Percentiles rank a stretch among this genome's conserved stretches.
These are phyloP conservation scores for Pristionchus arcanus DNA, from an alignment of 2,888 invertebrate species.

Conservation along the genomic window DNA sequence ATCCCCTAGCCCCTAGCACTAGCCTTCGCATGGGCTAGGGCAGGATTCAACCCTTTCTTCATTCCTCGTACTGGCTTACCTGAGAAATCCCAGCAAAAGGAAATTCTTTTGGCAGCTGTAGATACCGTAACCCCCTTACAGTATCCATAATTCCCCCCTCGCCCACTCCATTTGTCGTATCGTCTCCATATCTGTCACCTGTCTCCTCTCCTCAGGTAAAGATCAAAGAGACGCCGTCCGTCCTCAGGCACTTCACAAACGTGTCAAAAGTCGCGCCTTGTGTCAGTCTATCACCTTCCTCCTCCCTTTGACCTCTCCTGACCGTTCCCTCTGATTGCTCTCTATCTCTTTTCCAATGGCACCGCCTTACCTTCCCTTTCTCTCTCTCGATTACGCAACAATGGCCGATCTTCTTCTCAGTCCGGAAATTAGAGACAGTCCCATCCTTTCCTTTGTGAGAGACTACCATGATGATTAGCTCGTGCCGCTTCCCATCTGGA, in stretches of 20 bases:
- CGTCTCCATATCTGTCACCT: conserved; percentile 29
- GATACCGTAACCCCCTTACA: neutral
- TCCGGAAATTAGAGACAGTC: conserved; percentile 43
- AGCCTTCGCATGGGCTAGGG: no score
- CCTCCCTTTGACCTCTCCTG: conserved; percentile 40
- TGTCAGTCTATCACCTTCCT: conserved; percentile 33
- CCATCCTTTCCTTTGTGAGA: conserved; percentile 9
- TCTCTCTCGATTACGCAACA: conserved; percentile 18
- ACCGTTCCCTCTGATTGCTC: conserved; percentile 15
- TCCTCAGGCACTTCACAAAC: conserved; percentile 46
- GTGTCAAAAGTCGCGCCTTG: conserved; percentile 47
- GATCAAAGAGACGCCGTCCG: neutral
- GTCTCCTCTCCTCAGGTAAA: neutral
- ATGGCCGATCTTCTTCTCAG: neutral
- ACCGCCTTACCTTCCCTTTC: conserved; percentile 17
- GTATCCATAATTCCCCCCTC: conserved; percentile 3
- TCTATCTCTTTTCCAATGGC: neutral
- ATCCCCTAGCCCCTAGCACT: no score
- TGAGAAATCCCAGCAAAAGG: no score
- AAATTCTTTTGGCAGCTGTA: neutral
- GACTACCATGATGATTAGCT: neutral
- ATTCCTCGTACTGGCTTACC: no score
- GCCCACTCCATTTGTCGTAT: neutral
- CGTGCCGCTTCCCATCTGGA: conserved; percentile 33
- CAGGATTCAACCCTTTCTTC: no score